A percentile compares a stretch with the other conserved stretches of the same genome.
phyloP scores from a whole-genome alignment of 2,113 vertebrate genomes.

The Lucifuga dentata region DNA sequence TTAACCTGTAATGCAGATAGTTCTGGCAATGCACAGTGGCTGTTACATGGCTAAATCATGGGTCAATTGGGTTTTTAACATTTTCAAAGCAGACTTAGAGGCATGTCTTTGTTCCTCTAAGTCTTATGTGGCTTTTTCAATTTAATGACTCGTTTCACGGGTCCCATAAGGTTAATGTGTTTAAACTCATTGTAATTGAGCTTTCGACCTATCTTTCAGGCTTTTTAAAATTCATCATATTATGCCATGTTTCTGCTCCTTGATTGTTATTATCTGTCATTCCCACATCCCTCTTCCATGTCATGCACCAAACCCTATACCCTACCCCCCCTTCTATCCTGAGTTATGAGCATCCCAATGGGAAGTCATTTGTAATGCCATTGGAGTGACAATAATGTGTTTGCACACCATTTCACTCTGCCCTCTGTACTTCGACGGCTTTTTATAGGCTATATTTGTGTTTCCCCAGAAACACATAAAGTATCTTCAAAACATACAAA shows the following conservation, averaged over 20 bases:
- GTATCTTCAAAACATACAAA: conserved; percentile 48
- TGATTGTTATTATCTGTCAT: conserved; percentile 68
- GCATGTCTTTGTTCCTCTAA: conserved; percentile 72
- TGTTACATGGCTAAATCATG: conserved; percentile 78
- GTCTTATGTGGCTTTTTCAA: conserved; percentile 62
- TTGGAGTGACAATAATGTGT: conserved; percentile 77
- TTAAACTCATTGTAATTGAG: conserved; percentile 84
- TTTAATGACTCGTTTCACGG: conserved; percentile 78
- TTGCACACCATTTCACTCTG: conserved; percentile 75
- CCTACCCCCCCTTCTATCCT: conserved; percentile 37
- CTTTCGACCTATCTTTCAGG: conserved; percentile 74
- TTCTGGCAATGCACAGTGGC: conserved; percentile 67
- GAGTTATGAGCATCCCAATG: conserved; percentile 69
- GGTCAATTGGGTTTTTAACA: conserved; percentile 84
- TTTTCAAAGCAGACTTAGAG: conserved; percentile 76
- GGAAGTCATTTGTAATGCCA: conserved; percentile 80
- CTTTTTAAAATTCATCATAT: conserved; percentile 58
- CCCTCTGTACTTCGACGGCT: conserved; percentile 56
- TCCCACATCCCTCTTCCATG: conserved; percentile 33
- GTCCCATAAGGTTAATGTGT: conserved; percentile 80
- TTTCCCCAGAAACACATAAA: conserved; percentile 60
- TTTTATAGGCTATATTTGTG: conserved; percentile 68
- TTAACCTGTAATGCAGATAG: conserved; percentile 82
- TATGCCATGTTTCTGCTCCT: conserved; percentile 63
- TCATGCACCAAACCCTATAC: conserved; percentile 32